Base-by-base conservation (phyloP, 2,113 vertebrate species). In the Antechinus stuartii region DNA sequence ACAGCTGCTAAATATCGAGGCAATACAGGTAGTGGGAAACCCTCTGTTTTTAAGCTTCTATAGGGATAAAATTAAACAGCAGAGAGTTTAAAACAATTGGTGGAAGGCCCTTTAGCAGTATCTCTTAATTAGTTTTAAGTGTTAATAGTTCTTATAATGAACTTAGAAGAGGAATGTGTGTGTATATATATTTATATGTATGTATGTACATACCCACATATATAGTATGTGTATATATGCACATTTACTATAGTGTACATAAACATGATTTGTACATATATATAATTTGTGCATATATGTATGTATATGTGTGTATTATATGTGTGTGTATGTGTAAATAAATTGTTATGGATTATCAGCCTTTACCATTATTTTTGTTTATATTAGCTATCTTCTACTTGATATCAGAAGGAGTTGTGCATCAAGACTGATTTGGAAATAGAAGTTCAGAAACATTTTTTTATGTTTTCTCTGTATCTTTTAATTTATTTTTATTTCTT, bases 61-160 rank as follows among this genome's bases (percentile, higher is more conserved):
- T 0, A 0, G 22, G 23, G 24, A 9, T 95, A 76, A 42, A 89
- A 94, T 9, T 30, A 8, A 91, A 2, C 93, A 96, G 95, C 0
- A 0, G 0, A 1, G 25, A 50, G 52, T 89, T 76, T 49, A 56
- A 55, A 16, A 0, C 91, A 76, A 35, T 1, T 9, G n/a, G 3
- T 95, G 91, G 92, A 61, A 53, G 90, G 89, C 91, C 93, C 50
- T 90, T 92, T 53, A 90, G 93, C 57, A 27, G 25, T 35, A 46
- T 84, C 61, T 96, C 89, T 91, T 89, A 12, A 96, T 97, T 96
- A 96, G 55, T 90, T 95, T 94, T 93, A 96, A 97, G 95, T 46
- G 47, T 11, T 89, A 94, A 84, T 24, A 35, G 2, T 54, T 76
- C 68, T 95, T 91, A 47, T 91, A 92, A 91, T 89, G 94, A 97